phyloP scores from a whole-genome alignment of 2,797 vertebrate species.

The Thripadectes ignobilis region DNA sequence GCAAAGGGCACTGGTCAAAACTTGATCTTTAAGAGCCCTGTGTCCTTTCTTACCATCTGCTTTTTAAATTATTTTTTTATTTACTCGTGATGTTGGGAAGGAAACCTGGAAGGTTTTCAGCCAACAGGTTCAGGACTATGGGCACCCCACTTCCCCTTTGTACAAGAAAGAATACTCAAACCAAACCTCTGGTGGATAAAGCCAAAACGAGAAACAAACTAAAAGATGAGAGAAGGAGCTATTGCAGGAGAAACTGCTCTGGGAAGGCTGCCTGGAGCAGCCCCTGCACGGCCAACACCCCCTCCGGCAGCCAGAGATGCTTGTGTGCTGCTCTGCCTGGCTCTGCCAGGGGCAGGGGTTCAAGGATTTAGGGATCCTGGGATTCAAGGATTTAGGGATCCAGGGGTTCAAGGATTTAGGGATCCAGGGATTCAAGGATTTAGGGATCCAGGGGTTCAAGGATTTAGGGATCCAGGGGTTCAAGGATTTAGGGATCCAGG shows the following conservation, averaged over 20 bases:
- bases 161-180: not conserved
- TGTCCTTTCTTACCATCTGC: not conserved
- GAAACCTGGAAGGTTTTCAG: not conserved
- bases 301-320: accelerated
- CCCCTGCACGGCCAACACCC: accelerated
- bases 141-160: not conserved
- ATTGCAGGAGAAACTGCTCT: accelerated
- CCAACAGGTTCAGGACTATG: not conserved
- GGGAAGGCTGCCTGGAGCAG: not conserved
- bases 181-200: not conserved
- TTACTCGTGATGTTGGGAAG: not conserved
- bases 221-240: not conserved
- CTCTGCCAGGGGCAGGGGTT: not conserved
- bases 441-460: too few species aligned
- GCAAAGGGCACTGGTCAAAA: not conserved
- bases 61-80: not conserved
- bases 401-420: too few species aligned
- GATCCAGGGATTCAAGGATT: too few species aligned
- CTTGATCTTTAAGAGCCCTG: not conserved
- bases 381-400: too few species aligned
- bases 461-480: too few species aligned
- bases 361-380: too few species aligned
- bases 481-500: too few species aligned
- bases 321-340: accelerated
- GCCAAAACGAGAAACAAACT: accelerated